Conservation (phyloP, 2,113 vertebrate species). For the Elephantulus edwardii region DNA sequence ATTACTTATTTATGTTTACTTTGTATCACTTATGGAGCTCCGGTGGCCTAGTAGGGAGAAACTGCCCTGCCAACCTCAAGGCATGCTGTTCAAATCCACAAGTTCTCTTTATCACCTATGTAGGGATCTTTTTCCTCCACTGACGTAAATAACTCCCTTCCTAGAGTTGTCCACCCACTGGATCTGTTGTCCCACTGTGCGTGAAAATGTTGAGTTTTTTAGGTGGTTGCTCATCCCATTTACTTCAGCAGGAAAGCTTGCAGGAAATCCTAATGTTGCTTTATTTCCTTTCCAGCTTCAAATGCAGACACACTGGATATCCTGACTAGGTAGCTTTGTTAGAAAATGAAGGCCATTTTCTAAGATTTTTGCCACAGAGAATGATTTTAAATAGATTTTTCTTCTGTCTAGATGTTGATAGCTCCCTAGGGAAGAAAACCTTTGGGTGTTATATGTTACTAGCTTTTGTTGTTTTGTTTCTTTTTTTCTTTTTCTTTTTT, state of each 20-base stretch:
- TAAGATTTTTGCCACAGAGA: conserved; percentile 38
- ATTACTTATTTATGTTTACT: not conserved
- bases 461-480: no score
- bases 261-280: conserved; percentile 72
- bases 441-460: not conserved
- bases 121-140: not conserved
- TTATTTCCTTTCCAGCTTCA: conserved; percentile 71
- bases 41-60: not conserved
- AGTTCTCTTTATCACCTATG: no score
- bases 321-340: not conserved
- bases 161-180: not conserved
- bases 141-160: not conserved
- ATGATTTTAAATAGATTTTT: conserved; percentile 21
- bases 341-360: conserved; percentile 55
- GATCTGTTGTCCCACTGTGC: not conserved
- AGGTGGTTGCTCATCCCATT: not conserved
- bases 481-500: no score
- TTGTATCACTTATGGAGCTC: not conserved
- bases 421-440: not conserved
- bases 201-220: not conserved
- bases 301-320: conserved; percentile 4
- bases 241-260: not conserved
- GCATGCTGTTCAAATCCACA: no score
- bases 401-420: not conserved
- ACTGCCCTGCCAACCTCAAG: not conserved